Evolutionary conservation across 2,888 invertebrate genomes (phyloP), one percentile per base, ranked within the genome.

Genomic region (Acleris sparsana): DNA sequence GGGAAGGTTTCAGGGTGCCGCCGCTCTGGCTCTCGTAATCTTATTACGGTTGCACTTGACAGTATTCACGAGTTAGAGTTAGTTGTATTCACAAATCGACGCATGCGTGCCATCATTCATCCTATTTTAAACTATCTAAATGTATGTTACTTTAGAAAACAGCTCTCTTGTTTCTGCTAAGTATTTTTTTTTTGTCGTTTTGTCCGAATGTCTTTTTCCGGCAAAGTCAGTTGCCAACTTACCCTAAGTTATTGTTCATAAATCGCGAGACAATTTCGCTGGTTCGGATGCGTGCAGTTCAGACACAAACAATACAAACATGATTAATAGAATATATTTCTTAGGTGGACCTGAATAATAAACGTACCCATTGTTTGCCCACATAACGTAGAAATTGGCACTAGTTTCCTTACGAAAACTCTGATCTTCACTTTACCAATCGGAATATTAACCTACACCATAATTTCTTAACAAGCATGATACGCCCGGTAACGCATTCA

Each of bases 41-140:
- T 53, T 46, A 53, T 63, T 63, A 63, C 52, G 52, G 46, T 63
- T 58, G 63, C 63, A 58, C 58, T 58, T 46, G 33, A 46, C 29
- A 48, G 58, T 58, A 58, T 63, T 63, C 63, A 39, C 13, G 13
- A 39, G 0, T 13, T 39, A 39, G 13, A 0, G 39, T 3, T 13
- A 13, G 13, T 4, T 39, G 9, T 13, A 39, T 13, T 39, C 13
- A 39, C 39, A 1, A 13, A 0, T 33, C 9, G 9, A 3, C 4
- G 13, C 39, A 13, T 3, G 39, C 39, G 39, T 1, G 39, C 3
- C 39, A 2, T 13, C 39, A 39, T 13, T 39, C 4, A 39, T 39
- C 9, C 4, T 33, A 9, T 33, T 33, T 33, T 3, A 33, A 33
- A 1, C 33, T 1, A 25, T 6, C 6, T 25, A 25, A 25, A 7